Conservation (phyloP, 1,140 invertebrate genomes). For the Homalodisca vitripennis region DNA sequence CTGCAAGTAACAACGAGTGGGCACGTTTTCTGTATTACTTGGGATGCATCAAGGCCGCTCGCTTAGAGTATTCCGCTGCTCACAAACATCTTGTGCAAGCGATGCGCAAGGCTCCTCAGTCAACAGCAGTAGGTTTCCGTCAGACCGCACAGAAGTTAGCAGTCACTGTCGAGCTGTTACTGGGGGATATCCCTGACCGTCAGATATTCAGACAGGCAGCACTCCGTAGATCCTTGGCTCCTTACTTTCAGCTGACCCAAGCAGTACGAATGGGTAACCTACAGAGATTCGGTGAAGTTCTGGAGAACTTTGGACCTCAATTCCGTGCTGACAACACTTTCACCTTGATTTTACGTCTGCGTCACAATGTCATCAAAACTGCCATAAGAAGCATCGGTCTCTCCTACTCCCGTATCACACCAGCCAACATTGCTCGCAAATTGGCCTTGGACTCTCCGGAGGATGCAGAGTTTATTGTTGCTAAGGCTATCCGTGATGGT, state of each 20-base stretch:
- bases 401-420: constrained; percentile 95
- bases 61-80: constrained; percentile 95
- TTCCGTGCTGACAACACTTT: constrained; percentile 92
- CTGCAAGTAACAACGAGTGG: constrained; percentile 98
- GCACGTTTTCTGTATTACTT: constrained; percentile 96
- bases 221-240: constrained; percentile 81
- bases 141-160: constrained; percentile 97
- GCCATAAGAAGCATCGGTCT: constrained; percentile 95
- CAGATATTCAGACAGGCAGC: constrained; percentile 86
- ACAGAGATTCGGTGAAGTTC: constrained; percentile 88
- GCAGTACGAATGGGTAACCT: constrained; percentile 95
- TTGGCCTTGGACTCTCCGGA: constrained; percentile 91
- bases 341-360: constrained; percentile 87
- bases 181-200: constrained; percentile 95
- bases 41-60: constrained; percentile 95
- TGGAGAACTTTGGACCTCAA: constrained; percentile 85
- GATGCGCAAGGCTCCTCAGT: constrained; percentile 94
- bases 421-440: constrained; percentile 92
- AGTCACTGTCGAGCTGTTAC: constrained; percentile 91
- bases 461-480: constrained; percentile 99
- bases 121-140: constrained; percentile 96
- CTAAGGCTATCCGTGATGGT: constrained; percentile 98
- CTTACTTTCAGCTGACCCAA: constrained; percentile 97
- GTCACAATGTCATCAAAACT: constrained; percentile 99
- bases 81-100: constrained; percentile 94